Evolutionary conservation across 2,888 invertebrate genomes (phyloP), one percentile per base, ranked within the genome.

Genomic region (Ypsolopha scabrella): DNA sequence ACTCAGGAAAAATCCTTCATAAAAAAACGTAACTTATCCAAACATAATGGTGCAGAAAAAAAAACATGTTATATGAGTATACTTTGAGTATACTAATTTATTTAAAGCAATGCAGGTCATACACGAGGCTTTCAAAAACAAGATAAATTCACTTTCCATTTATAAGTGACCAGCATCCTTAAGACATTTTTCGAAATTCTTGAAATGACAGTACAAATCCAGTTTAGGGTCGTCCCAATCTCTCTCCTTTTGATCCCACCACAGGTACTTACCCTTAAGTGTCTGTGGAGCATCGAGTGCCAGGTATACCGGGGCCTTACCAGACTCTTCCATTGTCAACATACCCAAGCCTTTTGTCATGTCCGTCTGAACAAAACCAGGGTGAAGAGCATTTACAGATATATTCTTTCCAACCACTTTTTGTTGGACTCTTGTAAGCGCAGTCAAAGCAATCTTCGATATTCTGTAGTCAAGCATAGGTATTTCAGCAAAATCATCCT

Each of bases 351-450:
- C 51, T n/a, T 53, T 59, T 0, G 66, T 64, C 63, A 67, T 63
- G 35, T 59, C 56, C 1, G 66, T 65, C 51, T 60, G 53, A 0
- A 67, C 63, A 39, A 61, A 61, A 8, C 68, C 68, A 7, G 68
- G 67, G 48, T 68, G 60, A 1, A 68, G 11, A 0, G 60, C 58
- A 48, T 68, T 64, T 0, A 68, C 44, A 1, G 66, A 63, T 41
- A 68, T 65, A 7, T 56, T 60, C 10, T 58, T 54, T n/a, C 54
- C 60, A 8, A 63, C 53, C 41, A 59, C 49, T 3, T 51, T 60
- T 45, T 65, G 65, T 36, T 64, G 64, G 1, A 61, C 52, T 39
- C 57, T 51, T 1, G 65, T 64, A 24, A 66, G 45, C 6, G 63
- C 66, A 44, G 55, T 51, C 9, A 65, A 9, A n/a, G 66, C 65